A percentile compares a stretch with the other conserved stretches of the same genome.
phyloP scores from a whole-genome alignment of 2,888 invertebrate species.

The Neocrepidodera transversa region DNA sequence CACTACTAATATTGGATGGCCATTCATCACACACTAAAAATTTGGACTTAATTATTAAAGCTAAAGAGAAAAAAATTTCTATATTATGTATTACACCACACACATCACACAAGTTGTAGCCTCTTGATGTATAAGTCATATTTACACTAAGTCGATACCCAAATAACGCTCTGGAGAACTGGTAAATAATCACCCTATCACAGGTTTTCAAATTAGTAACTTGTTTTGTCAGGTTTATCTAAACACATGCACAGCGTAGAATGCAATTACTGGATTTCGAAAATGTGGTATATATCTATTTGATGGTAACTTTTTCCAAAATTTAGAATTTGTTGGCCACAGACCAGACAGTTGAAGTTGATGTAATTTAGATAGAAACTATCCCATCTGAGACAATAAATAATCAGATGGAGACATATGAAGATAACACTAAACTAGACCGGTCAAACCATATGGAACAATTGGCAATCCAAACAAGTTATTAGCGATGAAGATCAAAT shows the following conservation, averaged over 20 bases:
- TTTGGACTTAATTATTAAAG: slow-evolving; percentile 11
- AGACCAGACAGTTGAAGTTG: not conserved
- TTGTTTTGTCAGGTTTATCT: not conserved
- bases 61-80: slow-evolving; percentile 1
- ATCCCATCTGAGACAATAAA: no score
- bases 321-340: no score
- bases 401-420: no score
- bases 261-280: no score
- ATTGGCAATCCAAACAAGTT: no score
- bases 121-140: slow-evolving; percentile 12
- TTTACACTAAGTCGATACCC: slow-evolving; percentile 1
- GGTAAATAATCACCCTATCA: no score
- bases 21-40: slow-evolving; percentile 18
- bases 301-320: not conserved
- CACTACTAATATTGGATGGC: slow-evolving; percentile 4
- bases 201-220: not conserved
- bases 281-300: no score
- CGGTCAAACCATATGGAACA: no score
- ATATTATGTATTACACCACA: slow-evolving; percentile 19
- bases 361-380: no score
- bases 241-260: not conserved
- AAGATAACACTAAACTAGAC: no score
- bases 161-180: slow-evolving; percentile 1
- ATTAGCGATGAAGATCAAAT: not conserved
- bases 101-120: slow-evolving; percentile 5